Percentiles rank a stretch among this genome's conserved stretches.
phyloP scores from a whole-genome alignment of 92 coral and sea anemone genomes.

The Galaxea fascicularis region DNA sequence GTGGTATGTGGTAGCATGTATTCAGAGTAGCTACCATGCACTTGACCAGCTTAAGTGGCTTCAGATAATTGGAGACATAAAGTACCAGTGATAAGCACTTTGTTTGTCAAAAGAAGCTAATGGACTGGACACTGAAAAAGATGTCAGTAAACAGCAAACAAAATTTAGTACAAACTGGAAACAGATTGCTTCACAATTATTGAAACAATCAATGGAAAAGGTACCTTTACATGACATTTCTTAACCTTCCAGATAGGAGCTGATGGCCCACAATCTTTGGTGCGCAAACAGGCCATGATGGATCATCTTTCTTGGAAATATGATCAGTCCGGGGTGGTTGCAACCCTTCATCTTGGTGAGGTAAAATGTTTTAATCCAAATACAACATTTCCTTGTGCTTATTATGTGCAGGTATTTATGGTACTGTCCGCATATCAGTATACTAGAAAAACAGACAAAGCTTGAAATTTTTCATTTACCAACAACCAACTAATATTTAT shows the following conservation, averaged over 20 bases:
- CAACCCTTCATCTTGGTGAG: conserved; percentile 91
- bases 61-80: too few species aligned
- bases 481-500: conserved; percentile 2
- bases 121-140: too few species aligned
- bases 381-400: neutral
- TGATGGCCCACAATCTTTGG: conserved; percentile 90
- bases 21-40: too few species aligned
- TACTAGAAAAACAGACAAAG: too few species aligned
- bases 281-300: conserved; percentile 75
- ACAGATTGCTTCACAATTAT: too few species aligned
- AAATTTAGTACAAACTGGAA: too few species aligned
- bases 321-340: conserved; percentile 93
- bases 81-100: too few species aligned
- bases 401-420: too few species aligned
- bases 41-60: too few species aligned
- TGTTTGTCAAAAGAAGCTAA: too few species aligned
- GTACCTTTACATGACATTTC: neutral
- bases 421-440: too few species aligned
- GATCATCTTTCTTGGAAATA: conserved; percentile 90
- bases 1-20: conserved; percentile 52
- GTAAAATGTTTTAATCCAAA: conserved; percentile 28
- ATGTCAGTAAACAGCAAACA: too few species aligned
- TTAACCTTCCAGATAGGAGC: conserved; percentile 82
- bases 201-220: neutral
- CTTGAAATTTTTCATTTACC: neutral